Percentiles rank a stretch among this genome's conserved stretches.
Conservation (phyloP, 2,113 vertebrate species). For the Dicentrarchus labrax region DNA sequence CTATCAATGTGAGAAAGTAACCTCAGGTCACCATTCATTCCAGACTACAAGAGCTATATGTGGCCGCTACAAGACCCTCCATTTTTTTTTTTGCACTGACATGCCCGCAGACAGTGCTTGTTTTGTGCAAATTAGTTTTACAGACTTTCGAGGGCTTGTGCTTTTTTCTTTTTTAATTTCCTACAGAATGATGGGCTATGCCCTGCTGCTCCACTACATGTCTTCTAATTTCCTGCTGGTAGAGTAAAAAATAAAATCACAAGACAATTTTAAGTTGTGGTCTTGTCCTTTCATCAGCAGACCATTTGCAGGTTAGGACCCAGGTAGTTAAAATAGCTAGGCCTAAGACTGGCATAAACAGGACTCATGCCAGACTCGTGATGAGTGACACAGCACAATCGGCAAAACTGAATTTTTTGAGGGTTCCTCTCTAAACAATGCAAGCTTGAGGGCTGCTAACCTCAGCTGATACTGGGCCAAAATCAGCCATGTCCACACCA, state of each 20-base stretch:
- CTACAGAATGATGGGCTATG: slow-evolving; percentile 17
- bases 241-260: background rate
- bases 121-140: slow-evolving; percentile 65
- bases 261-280: background rate
- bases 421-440: background rate
- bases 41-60: slow-evolving; percentile 41
- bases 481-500: background rate
- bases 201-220: background rate
- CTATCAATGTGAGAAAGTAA: slow-evolving; percentile 44
- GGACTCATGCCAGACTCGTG: background rate
- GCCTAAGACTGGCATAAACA: too few species aligned
- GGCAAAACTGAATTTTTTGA: too few species aligned
- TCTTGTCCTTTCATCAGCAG: background rate
- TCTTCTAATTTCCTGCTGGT: slow-evolving; percentile 52
- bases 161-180: slow-evolving; percentile 34
- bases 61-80: slow-evolving; percentile 19
- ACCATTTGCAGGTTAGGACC: background rate
- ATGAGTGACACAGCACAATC: background rate
- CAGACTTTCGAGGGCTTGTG: slow-evolving; percentile 29
- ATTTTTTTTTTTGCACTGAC: slow-evolving; percentile 42
- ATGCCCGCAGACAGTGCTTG: slow-evolving; percentile 39
- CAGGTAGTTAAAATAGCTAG: background rate
- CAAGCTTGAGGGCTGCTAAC: background rate
- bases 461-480: background rate
- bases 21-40: slow-evolving; percentile 62